Percentiles rank a stretch among this genome's conserved stretches.
Conservation (phyloP, 2,797 vertebrate species). For the Catharus ustulatus region DNA sequence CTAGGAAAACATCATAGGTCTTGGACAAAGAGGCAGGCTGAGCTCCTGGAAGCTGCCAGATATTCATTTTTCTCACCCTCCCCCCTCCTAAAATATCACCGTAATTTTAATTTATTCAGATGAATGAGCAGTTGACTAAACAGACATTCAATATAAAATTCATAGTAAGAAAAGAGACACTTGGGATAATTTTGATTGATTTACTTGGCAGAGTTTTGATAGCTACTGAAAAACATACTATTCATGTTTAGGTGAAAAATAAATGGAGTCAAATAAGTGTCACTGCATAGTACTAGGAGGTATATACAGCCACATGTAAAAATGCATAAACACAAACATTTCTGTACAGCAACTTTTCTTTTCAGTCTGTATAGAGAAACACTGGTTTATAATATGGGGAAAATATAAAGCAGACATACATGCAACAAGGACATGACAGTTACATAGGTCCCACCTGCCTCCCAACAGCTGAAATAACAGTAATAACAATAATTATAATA, state of each 20-base stretch:
- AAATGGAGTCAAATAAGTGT: conserved; percentile 68
- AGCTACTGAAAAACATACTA: conserved; percentile 76
- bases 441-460: conserved; percentile 65
- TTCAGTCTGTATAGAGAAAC: conserved; percentile 72
- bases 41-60: conserved; percentile 59
- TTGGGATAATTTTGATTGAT: conserved; percentile 75
- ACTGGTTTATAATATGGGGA: conserved; percentile 74
- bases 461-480: conserved; percentile 55
- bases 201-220: conserved; percentile 73
- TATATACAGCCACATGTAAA: conserved; percentile 75
- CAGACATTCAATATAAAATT: conserved; percentile 71
- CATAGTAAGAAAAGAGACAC: conserved; percentile 73
- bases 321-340: conserved; percentile 67
- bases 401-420: conserved; percentile 74
- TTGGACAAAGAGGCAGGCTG: conserved; percentile 38
- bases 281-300: conserved; percentile 73
- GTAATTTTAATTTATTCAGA: conserved; percentile 68
- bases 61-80: conserved; percentile 9
- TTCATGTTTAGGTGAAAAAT: conserved; percentile 76
- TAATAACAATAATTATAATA: conserved; percentile 41
- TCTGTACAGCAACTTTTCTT: conserved; percentile 71
- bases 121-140: conserved; percentile 67
- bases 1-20: conserved; percentile 7
- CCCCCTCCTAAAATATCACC: conserved; percentile 32
- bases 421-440: conserved; percentile 73